Conservation (phyloP, 2,888 invertebrate species). For the Lucinisca nassula region DNA sequence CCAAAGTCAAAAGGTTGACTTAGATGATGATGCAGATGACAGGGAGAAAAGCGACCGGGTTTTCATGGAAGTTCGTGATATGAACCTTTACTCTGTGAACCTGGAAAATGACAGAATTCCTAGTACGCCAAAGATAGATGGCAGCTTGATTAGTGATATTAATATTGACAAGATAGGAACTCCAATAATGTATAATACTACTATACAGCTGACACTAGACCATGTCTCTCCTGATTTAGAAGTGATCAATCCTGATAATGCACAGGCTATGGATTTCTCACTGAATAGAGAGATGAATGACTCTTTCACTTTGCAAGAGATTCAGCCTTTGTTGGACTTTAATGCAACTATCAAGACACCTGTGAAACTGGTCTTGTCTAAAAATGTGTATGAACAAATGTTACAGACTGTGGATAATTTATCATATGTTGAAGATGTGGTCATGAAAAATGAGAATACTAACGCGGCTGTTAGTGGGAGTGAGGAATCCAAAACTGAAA, state of each 20-base stretch:
- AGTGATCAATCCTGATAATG: slow-evolving; percentile 81
- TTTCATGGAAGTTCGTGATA: slow-evolving; percentile 91
- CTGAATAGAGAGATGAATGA: slow-evolving; percentile 37
- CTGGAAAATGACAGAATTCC: slow-evolving; percentile 87
- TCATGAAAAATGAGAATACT: neutral
- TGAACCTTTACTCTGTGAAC: slow-evolving; percentile 95
- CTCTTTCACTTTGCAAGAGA: slow-evolving; percentile 35
- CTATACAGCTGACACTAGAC: slow-evolving; percentile 92
- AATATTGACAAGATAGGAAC: slow-evolving; percentile 91
- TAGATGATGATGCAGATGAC: slow-evolving; percentile 41
- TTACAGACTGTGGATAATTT: slow-evolving; percentile 89
- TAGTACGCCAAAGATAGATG: slow-evolving; percentile 23
- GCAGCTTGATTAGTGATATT: slow-evolving; percentile 39
- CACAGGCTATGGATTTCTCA: slow-evolving; percentile 27
- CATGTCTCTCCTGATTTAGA: slow-evolving; percentile 83
- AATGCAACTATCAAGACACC: slow-evolving; percentile 94
- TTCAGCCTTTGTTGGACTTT: slow-evolving; percentile 89
- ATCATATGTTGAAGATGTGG: slow-evolving; percentile 68
- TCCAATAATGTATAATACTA: slow-evolving; percentile 96
- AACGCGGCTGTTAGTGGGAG: slow-evolving; percentile 44
- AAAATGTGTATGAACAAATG: slow-evolving; percentile 96
- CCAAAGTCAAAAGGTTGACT: slow-evolving; percentile 30
- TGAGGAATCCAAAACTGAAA: neutral
- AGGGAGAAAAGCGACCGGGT: slow-evolving; percentile 74
- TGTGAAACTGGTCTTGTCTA: slow-evolving; percentile 94